phyloP scores from a whole-genome alignment of 2,888 invertebrate species.

The Sarcophaga rosellei region DNA sequence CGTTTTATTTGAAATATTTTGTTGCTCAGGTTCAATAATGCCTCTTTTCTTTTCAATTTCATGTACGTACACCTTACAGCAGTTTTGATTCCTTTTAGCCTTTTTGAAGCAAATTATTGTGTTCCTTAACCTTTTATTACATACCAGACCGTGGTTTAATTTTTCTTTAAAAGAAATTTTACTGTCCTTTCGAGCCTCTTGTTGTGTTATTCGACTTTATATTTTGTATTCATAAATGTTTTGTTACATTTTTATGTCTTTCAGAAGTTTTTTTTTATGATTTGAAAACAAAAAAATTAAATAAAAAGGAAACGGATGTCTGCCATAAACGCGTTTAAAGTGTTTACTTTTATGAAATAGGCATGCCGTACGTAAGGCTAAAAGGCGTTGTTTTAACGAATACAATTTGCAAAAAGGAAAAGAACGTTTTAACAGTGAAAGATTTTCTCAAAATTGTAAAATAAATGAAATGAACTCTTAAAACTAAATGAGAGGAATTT shows the following conservation, averaged over 20 bases:
- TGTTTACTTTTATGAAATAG: slow-evolving; percentile 32
- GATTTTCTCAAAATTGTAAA: not conserved
- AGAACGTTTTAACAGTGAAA: not conserved
- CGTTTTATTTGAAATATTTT: no score
- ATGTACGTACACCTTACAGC: not conserved
- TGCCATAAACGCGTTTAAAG: slow-evolving; percentile 51
- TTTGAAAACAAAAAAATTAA: not conserved
- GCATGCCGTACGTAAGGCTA: slow-evolving; percentile 11
- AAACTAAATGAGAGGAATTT: no score
- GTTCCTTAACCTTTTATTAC: not conserved
- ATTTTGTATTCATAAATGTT: slow-evolving; percentile 46
- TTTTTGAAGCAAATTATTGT: no score
- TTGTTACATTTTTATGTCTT: slow-evolving; percentile 37
- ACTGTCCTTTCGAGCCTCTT: not conserved
- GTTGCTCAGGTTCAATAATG: no score
- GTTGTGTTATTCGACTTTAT: slow-evolving; percentile 29
- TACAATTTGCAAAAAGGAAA: not conserved
- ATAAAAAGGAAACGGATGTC: slow-evolving; percentile 55
- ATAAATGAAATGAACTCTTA: no score
- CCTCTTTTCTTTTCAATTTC: no score
- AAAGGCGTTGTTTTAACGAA: slow-evolving; percentile 19
- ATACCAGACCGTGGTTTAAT: not conserved
- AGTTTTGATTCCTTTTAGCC: not conserved
- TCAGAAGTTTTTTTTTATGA: not conserved
- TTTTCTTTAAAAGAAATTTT: slow-evolving; percentile 8